Percentiles rank a stretch among this genome's conserved stretches.
Conservation (phyloP, 2,797 vertebrate species). For the Sciurus vulgaris region DNA sequence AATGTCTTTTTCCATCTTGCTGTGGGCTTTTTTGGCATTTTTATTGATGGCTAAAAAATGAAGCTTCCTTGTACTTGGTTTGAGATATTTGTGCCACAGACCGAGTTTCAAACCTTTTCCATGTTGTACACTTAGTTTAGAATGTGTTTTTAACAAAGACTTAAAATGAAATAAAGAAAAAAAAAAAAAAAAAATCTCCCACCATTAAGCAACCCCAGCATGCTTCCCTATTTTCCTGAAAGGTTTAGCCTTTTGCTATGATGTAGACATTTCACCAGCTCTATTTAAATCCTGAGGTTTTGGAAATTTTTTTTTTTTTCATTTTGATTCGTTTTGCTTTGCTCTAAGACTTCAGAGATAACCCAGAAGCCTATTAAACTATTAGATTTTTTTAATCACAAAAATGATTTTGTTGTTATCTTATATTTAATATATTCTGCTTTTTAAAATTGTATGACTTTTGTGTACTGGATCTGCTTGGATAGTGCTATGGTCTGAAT, state of each 20-base stretch:
- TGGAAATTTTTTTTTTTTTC: slow-evolving; percentile 12
- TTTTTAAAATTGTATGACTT: slow-evolving; percentile 71
- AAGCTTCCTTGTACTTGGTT: slow-evolving; percentile 46
- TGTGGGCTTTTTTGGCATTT: slow-evolving; percentile 62
- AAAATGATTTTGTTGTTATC: slow-evolving; percentile 59
- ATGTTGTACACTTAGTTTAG: slow-evolving; percentile 50
- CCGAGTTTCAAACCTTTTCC: slow-evolving; percentile 45
- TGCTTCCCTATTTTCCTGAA: slow-evolving; percentile 68
- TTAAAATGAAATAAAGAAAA: slow-evolving; percentile 70
- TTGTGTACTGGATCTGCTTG: slow-evolving; percentile 63
- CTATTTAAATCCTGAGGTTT: slow-evolving; percentile 33
- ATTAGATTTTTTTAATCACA: slow-evolving; percentile 51
- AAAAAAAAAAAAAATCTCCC: slow-evolving; percentile 48
- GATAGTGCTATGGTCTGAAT: neutral
- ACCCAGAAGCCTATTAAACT: slow-evolving; percentile 48
- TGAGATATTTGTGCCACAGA: slow-evolving; percentile 54
- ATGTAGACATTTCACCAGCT: slow-evolving; percentile 30
- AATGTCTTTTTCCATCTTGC: slow-evolving; percentile 41
- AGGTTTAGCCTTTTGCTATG: neutral
- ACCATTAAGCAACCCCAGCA: slow-evolving; percentile 1
- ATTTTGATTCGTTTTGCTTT: slow-evolving; percentile 58
- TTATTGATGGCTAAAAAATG: slow-evolving; percentile 50
- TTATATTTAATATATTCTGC: slow-evolving; percentile 77
- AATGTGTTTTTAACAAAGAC: slow-evolving; percentile 63
- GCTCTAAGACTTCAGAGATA: slow-evolving; percentile 53